Evolutionary conservation across 37 sponge, comb jelly and placozoan species (phyloP), one percentile per base, ranked within the genome.

Genomic region (Beroe ovata): DNA sequence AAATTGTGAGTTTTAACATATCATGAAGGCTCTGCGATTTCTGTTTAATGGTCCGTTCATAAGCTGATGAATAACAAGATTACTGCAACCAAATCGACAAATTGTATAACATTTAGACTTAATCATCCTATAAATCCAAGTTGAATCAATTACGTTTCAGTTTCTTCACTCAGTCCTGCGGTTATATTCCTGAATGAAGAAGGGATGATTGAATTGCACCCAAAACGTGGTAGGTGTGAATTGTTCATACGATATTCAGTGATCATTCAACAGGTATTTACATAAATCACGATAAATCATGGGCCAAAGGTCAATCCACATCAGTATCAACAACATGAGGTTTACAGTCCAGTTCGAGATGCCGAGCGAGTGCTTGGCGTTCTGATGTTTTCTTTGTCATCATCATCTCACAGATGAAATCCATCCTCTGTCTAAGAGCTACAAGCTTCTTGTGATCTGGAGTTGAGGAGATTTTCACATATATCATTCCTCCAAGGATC

Each of bases 331-430:
- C 11, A 23, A 77, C 28, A 3, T 40, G 41, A 4, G 84, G 84
- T 41, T 77, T 38, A 40, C 84, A 77, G 47, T 77, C 47, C 54
- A 77, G 3, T 41, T 77, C 84, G 47, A 77, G 84, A 23, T 40
- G 2, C 20, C 84, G 16, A n/a, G 84, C 42, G 47, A 77, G n/a
- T 20, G 20, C 54, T 23, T 77, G 84, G 8, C 84, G 26, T 8
- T 40, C 41, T 21, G 84, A 77, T 6, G 1, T n/a, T 30, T 11
- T 77, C 84, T 42, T 8, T 19, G 20, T 42, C 47, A 77, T 77
- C 28, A 77, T 35, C 22, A 77, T 3, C 25, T 77, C 54, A 19
- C 84, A 77, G 28, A 77, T 77, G 47, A 36, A 77, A 4, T 23
- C 22, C 0, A 77, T 25, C 38, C 84, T 8, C 25, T 42, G 36